Base-by-base conservation (phyloP, 2,888 invertebrate genomes). In the Byasa hedistus region DNA sequence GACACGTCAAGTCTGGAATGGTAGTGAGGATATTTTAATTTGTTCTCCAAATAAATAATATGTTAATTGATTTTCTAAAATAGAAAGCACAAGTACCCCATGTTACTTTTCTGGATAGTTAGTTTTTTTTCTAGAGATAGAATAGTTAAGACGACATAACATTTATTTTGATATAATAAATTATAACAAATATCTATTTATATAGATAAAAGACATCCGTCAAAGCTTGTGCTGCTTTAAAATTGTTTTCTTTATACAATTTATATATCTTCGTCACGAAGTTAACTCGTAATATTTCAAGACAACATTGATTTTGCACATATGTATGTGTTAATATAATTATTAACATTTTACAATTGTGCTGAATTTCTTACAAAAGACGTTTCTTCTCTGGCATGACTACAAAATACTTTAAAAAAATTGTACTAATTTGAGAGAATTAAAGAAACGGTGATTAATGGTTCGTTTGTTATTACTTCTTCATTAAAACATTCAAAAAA, bases 291-390 rank as follows among this genome's bases (percentile, higher is more conserved):
- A 64, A 27, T 59, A 56, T 59, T 55, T 59, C 4, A 23, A 55
- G 56, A 60, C 63, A 68, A 62, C 62, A 65, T 62, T 56, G 22
- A 44, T 60, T 19, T 62, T 21, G n/a, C 15, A 63, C 12, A n/a
- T n/a, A n/a, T n/a, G 24, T 57, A 65, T 22, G 57, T 65, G 61
- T 60, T 68, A 68, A 65, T 19, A 60, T 36, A 62, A 63, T 65
- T 66, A 66, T 19, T 27, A 54, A 44, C 57, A 61, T 27, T 52
- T 54, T 56, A 59, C 21, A 39, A 57, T 24, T 44, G 7, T 68
- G 74, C 64, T 74, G 75, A 3, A 27, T 57, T 52, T 71, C 17
- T 67, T 72, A 2, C 77, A 75, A 57, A 32, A n/a, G 44, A 58
- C 52, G 39, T 61, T 65, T 57, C n/a, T 65, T 27, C 39, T 19